These are phyloP conservation scores for Monodelphis domestica DNA, from an alignment of 2,797 vertebrate species.

Conservation along the genomic window DNA sequence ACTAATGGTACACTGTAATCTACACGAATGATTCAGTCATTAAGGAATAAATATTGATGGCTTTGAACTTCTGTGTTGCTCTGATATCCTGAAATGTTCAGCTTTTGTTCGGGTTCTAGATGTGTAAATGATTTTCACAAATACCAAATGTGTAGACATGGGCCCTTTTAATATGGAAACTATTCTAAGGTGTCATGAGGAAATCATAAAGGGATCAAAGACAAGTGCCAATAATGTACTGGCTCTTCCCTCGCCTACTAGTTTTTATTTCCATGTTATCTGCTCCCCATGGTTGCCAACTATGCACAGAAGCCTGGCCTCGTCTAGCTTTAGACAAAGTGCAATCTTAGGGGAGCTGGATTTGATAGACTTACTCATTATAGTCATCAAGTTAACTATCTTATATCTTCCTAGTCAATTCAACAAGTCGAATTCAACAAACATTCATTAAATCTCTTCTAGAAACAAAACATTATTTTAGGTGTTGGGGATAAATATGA, in stretches of 20 bases:
- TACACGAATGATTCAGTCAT: constrained; percentile 70
- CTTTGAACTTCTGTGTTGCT: constrained; percentile 47
- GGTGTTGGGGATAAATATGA: neutral
- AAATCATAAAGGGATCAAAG: neutral
- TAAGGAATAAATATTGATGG: constrained; percentile 74
- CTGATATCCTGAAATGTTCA: constrained; percentile 56
- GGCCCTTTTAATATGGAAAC: neutral
- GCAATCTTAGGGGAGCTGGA: neutral
- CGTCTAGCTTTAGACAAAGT: too few relatives aligned
- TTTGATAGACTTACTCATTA: neutral
- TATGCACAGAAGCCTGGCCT: neutral
- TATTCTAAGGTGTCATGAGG: neutral
- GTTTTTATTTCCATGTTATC: neutral
- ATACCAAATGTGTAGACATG: neutral
- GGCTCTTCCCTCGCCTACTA: neutral
- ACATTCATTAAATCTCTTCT: neutral
- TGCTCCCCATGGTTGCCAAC: neutral
- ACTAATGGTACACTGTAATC: constrained; percentile 66
- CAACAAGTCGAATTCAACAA: neutral
- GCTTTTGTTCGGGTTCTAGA: neutral
- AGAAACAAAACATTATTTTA: neutral
- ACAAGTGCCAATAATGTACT: neutral
- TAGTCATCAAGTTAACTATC: neutral
- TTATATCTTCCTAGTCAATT: neutral
- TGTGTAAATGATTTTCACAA: neutral